Evolutionary conservation across 2,113 vertebrate genomes (phyloP).

Genomic region (Buteo buteo): DNA sequence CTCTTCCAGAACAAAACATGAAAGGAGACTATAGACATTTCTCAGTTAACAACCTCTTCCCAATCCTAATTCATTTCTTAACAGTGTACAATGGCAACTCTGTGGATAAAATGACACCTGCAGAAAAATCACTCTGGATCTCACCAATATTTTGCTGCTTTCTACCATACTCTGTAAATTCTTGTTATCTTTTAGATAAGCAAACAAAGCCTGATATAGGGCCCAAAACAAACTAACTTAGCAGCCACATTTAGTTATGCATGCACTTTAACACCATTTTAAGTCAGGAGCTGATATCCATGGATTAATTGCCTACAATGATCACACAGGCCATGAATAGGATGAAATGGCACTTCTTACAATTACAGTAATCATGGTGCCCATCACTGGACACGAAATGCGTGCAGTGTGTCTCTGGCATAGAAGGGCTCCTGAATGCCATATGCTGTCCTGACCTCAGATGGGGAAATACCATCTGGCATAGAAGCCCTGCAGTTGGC

Average conservation of each 20-base stretch:
- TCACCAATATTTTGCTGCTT: neutral
- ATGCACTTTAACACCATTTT: neutral
- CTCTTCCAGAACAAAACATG: neutral
- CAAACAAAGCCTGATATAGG: neutral
- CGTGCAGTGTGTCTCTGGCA: neutral
- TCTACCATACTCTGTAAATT: neutral
- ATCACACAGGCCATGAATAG: neutral
- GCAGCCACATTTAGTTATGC: neutral
- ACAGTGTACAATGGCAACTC: neutral
- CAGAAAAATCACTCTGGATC: neutral
- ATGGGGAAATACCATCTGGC: slow-evolving; percentile 21
- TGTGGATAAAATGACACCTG: neutral
- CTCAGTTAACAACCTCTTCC: neutral
- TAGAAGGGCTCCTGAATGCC: neutral
- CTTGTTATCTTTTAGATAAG: neutral
- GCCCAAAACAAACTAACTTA: neutral
- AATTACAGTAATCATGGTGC: neutral
- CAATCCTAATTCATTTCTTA: neutral
- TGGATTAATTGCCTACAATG: neutral
- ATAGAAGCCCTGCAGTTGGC: neutral
- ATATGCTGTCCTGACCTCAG: slow-evolving; percentile 8
- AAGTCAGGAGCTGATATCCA: neutral
- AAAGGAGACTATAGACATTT: neutral
- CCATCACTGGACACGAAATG: neutral
- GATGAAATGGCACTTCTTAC: neutral